Conservation (phyloP, 2,888 invertebrate genomes). For the Crematogaster levior region DNA sequence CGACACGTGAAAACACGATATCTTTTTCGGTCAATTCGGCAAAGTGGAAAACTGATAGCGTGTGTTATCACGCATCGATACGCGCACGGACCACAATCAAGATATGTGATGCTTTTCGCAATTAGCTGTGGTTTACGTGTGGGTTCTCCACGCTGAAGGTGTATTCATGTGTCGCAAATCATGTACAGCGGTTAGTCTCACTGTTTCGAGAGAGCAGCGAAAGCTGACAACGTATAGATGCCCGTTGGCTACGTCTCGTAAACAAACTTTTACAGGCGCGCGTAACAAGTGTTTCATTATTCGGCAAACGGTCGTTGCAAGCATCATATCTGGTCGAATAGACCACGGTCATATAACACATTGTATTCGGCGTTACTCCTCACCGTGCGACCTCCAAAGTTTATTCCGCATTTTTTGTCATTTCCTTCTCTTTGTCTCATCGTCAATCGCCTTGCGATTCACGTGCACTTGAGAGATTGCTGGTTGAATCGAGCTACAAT, state of each 20-base stretch:
- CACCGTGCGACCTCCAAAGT: not conserved
- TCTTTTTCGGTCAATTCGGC: not conserved
- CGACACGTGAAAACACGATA: not conserved
- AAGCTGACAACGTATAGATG: not conserved
- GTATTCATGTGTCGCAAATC: not conserved
- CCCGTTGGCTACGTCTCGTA: not conserved
- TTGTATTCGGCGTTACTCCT: not conserved
- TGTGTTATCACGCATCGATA: not conserved
- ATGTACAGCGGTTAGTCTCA: not conserved
- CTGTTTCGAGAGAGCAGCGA: not conserved
- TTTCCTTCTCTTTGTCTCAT: not conserved
- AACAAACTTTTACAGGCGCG: slow-evolving; percentile 19
- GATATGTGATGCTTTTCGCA: not conserved
- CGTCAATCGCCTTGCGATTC: not conserved
- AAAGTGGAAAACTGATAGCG: not conserved
- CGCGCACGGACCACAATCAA: not conserved
- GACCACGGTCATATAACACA: not conserved
- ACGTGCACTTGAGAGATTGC: not conserved
- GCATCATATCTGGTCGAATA: not conserved
- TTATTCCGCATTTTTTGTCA: not conserved
- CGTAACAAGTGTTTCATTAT: slow-evolving; percentile 3
- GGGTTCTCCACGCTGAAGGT: not conserved
- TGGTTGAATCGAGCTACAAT: not conserved
- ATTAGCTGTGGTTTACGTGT: not conserved
- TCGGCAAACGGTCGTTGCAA: not conserved